Conservation (phyloP, 2,888 invertebrate species). For the Hyles lineata region DNA sequence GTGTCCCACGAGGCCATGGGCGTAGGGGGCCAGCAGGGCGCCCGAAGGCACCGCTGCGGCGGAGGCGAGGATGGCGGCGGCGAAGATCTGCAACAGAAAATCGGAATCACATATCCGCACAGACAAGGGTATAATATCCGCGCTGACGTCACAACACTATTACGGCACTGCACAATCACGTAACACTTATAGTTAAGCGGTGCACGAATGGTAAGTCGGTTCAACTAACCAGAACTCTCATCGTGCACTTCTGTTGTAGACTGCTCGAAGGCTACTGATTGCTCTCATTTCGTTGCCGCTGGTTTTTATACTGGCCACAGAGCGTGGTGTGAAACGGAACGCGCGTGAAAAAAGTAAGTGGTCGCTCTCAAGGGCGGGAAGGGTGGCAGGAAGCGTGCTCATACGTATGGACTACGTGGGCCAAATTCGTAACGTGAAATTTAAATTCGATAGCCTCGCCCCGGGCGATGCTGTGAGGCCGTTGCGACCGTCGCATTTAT, state of each 20-base stretch:
- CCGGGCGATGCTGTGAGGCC: conserved; percentile 17
- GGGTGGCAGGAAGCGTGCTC: conserved; percentile 78
- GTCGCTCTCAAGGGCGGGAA: conserved; percentile 79
- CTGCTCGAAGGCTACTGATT: conserved; percentile 84
- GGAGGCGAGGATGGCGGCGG: conserved; percentile 81
- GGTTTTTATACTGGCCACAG: conserved; percentile 73
- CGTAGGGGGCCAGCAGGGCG: conserved; percentile 69
- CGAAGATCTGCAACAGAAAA: conserved; percentile 76
- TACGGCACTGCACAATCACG: conserved; percentile 40
- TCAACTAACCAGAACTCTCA: conserved; percentile 82
- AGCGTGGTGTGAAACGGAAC: conserved; percentile 70
- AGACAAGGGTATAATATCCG: conserved; percentile 30
- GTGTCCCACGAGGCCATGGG: conserved; percentile 52
- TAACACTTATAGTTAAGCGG: conserved; percentile 39
- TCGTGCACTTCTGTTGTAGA: conserved; percentile 83
- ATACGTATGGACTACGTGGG: conserved; percentile 43
- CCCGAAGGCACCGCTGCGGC: conserved; percentile 77
- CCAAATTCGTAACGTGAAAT: conserved; percentile 38
- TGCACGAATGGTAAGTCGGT: conserved; percentile 31
- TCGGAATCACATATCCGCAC: conserved; percentile 24
- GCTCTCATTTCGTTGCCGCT: conserved; percentile 70
- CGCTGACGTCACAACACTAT: conserved; percentile 44
- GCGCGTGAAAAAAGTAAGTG: conserved; percentile 80
- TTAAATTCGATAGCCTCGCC: conserved; percentile 31
- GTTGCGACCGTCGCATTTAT: conserved; percentile 13